phyloP scores from a whole-genome alignment of 2,113 vertebrate genomes.

The Hypomesus transpacificus region DNA sequence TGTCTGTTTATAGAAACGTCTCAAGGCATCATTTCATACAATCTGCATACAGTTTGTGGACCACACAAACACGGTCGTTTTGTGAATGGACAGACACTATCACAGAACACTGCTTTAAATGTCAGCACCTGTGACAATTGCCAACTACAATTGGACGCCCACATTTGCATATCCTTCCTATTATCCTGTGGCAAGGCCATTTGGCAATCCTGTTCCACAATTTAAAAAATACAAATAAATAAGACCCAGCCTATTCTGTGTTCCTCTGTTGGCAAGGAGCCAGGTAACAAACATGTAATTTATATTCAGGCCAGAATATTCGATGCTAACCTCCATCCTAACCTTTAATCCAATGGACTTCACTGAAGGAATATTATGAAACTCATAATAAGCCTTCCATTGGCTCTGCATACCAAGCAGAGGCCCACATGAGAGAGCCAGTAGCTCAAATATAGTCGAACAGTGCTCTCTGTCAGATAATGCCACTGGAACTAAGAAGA shows the following conservation, averaged over 20 bases:
- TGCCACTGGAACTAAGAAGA: too few relatives aligned
- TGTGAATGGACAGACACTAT: too few relatives aligned
- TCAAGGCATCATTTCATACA: too few relatives aligned
- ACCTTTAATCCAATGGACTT: constrained; percentile 56
- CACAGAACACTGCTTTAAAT: constrained; percentile 29
- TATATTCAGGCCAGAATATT: constrained; percentile 59
- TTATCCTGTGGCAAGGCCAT: constrained; percentile 13
- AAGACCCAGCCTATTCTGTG: background rate
- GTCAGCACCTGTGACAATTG: constrained; percentile 39
- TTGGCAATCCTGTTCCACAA: constrained; percentile 23
- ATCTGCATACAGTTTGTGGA: too few relatives aligned
- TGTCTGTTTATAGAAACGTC: too few relatives aligned
- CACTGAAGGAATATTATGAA: constrained; percentile 61
- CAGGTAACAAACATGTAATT: constrained; percentile 39
- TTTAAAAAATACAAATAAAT: background rate
- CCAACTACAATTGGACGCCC: constrained; percentile 15
- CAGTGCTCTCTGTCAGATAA: constrained; percentile 35
- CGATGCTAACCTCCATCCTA: constrained; percentile 39
- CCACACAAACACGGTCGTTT: too few relatives aligned
- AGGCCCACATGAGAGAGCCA: constrained; percentile 49
- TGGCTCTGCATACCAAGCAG: constrained; percentile 29
- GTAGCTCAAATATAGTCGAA: constrained; percentile 30
- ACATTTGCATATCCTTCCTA: constrained; percentile 41
- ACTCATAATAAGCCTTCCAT: constrained; percentile 54
- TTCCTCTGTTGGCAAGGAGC: constrained; percentile 8